Evolutionary conservation across 2,888 invertebrate genomes (phyloP).

Genomic region (Tolmerus cingulatus): DNA sequence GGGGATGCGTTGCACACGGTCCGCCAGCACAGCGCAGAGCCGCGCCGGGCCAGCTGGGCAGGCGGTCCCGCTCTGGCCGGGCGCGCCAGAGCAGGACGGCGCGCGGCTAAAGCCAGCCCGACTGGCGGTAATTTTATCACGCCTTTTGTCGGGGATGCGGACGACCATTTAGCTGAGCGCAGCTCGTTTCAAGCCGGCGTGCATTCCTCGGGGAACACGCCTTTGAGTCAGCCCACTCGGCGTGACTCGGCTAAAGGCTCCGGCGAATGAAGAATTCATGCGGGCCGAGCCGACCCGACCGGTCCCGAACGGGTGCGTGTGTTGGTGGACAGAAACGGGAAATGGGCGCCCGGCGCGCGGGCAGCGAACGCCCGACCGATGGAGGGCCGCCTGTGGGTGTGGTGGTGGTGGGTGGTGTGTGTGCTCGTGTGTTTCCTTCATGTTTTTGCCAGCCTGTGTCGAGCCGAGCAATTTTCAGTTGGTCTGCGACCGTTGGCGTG

Average conservation of each 20-base stretch:
- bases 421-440: constrained; percentile 52
- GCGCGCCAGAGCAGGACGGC: neutral
- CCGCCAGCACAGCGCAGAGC: neutral
- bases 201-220: constrained; percentile 20
- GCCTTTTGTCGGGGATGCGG: constrained; percentile 14
- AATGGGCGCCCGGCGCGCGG: neutral
- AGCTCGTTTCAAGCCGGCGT: constrained; percentile 7
- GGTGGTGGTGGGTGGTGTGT: constrained; percentile 51
- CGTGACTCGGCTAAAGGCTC: neutral
- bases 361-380: neutral
- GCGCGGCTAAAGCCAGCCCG: neutral
- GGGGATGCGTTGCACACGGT: neutral
- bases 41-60: neutral
- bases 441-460: constrained; percentile 42
- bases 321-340: neutral
- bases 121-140: constrained; percentile 21
- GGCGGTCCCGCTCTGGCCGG: neutral
- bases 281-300: neutral
- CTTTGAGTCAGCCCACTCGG: constrained; percentile 26
- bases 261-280: constrained; percentile 20
- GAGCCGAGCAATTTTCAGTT: constrained; percentile 56
- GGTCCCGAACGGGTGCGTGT: neutral
- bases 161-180: constrained; percentile 9
- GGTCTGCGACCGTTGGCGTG: constrained; percentile 63
- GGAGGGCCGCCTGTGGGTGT: neutral